These are phyloP conservation scores for Xenus cinereus DNA, from an alignment of 2,113 vertebrate species.

Conservation along the genomic window DNA sequence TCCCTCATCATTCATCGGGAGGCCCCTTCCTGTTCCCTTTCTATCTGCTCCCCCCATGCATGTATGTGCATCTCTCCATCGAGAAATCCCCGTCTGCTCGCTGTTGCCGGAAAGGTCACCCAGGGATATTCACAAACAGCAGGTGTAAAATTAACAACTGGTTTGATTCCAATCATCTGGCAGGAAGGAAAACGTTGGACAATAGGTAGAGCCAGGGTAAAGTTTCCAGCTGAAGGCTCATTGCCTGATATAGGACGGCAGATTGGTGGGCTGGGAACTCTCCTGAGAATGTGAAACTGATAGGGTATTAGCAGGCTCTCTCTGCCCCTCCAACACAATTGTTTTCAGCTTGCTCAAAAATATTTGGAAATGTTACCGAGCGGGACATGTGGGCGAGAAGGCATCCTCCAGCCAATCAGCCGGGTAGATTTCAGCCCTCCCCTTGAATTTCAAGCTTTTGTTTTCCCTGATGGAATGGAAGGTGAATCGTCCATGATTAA, in stretches of 20 bases:
- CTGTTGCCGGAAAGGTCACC: constrained; percentile 39
- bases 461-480: constrained; percentile 46
- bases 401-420: constrained; percentile 55
- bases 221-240: constrained; percentile 62
- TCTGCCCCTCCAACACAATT: constrained; percentile 61
- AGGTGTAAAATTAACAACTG: constrained; percentile 53
- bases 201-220: constrained; percentile 54
- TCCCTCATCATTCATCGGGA: constrained; percentile 59
- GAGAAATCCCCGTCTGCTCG: constrained; percentile 22
- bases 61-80: neutral
- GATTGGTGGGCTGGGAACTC: constrained; percentile 58
- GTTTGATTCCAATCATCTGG: constrained; percentile 17
- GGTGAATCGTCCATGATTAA: constrained; percentile 28
- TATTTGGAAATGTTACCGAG: constrained; percentile 57
- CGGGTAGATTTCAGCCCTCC: constrained; percentile 34
- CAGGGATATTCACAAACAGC: constrained; percentile 56
- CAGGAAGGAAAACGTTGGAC: constrained; percentile 59
- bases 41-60: constrained; percentile 9
- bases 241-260: constrained; percentile 60
- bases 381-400: neutral
- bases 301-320: constrained; percentile 60
- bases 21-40: constrained; percentile 54
- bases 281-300: constrained; percentile 65
- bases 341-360: constrained; percentile 66
- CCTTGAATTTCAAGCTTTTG: constrained; percentile 59